Evolutionary conservation across 2,113 vertebrate species (phyloP), one percentile per base, ranked within the genome.

Genomic region (Nothoprocta perdicaria): DNA sequence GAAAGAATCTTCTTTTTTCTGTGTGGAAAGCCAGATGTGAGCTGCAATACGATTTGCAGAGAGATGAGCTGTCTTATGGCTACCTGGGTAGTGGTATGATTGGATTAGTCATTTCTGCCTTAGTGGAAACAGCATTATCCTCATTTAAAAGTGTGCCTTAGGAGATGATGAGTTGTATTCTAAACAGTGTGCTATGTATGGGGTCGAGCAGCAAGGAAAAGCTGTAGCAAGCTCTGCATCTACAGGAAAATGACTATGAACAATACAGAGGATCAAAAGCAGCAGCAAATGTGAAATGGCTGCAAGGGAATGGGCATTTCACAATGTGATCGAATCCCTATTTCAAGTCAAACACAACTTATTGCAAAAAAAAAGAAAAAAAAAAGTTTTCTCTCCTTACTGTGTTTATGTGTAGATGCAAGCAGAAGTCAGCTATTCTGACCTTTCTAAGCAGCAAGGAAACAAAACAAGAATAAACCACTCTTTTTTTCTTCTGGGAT

Each of bases 1-100:
- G 57, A 84, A 94, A 80, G 50, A 75, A 73, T 81, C 63, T 5
- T 68, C 13, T 50, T 46, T 38, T 80, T 79, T 91, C 60, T 77
- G 10, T 72, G 72, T 61, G 45, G 45, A 31, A 43, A 21, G 55
- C 57, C 73, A 84, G 58, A 76, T 72, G 52, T 81, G 73, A 90
- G 58, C 52, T 91, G 67, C 66, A 60, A 38, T 58, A 45, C 1
- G 14, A 74, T 69, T 65, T 78, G 18, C 52, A 88, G 74, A 35
- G 61, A 75, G 50, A 71, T 68, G 35, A 11, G 1, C 38, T 74
- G 43, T 87, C 46, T 86, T 43, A 58, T 45, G 61, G 26, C 60
- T 80, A 80, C 57, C 57, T 78, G 72, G 52, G 50, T 38, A 87
- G 50, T 24, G 22, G 71, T 43, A 23, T 61, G 52, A 57, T 38